Base-by-base conservation (phyloP, 2,113 vertebrate genomes). In the Phocoena sinus region DNA sequence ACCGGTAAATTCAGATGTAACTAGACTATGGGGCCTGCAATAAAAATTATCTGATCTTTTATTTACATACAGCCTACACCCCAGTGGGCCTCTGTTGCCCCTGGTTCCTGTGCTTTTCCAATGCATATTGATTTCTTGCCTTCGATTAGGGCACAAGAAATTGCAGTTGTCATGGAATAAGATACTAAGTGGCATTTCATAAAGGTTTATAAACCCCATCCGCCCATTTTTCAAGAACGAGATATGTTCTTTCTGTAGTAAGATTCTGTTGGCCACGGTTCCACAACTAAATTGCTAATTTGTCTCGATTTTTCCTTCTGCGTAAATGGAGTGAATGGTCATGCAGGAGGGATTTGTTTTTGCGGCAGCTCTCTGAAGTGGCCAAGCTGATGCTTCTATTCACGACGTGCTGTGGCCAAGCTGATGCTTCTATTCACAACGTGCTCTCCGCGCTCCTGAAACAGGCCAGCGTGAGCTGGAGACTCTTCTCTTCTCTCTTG, bases 181-280 rank as follows among this genome's bases (percentile, higher is more conserved):
- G 65, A n/a, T 44, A 25, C 71, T n/a, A 68, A 94, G 60, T 82
- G 82, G 71, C 38, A 5, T 77, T 58, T 80, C 14, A 4, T 65
- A 5, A 50, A 65, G 70, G 81, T 76, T 70, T 80, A 47, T 63
- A 79, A 58, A 85, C 3, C 14, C 36, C 25, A 44, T 58, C 33
- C 50, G 28, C 26, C 53, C 17, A 1, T 53, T 73, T 84, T 82
- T 71, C 60, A 47, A 76, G 60, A 84, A 58, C 26, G 56, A 58
- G 21, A 73, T 15, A 28, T 33, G 31, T 50, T 25, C 77, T 94
- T 84, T 89, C 17, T 68, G 67, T 89, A 53, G 44, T 82, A 91
- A 82, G 82, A 79, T 77, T 89, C 62, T 36, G 10, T 38, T 89
- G 95, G 81, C 77, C 68, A 63, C 23, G 13, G 8, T 60, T 84